phyloP scores from a whole-genome alignment of 2,113 vertebrate species.

The Channa maculata region DNA sequence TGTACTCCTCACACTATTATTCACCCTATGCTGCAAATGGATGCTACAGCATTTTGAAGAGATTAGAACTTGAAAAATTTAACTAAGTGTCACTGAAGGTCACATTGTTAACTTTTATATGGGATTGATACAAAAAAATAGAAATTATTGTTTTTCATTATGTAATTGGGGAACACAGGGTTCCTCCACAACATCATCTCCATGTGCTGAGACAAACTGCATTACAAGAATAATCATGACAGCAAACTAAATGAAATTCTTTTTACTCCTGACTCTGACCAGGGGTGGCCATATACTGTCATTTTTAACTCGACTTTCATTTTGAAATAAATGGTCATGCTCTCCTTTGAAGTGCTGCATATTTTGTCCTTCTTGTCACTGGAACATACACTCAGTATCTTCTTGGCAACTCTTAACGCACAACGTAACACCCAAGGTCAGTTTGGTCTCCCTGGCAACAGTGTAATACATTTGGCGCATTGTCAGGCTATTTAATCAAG shows the following conservation, averaged over 20 bases:
- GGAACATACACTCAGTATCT: conserved; percentile 49
- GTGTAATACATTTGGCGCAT: conserved; percentile 74
- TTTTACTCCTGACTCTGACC: conserved; percentile 1
- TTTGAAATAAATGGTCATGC: conserved; percentile 51
- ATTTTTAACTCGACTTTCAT: conserved; percentile 20
- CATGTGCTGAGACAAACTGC: not conserved
- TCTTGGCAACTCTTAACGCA: conserved; percentile 68
- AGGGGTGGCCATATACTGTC: conserved; percentile 33
- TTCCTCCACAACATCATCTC: not conserved
- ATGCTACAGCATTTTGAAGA: conserved; percentile 47
- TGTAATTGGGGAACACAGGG: not conserved
- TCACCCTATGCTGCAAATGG: conserved; percentile 49
- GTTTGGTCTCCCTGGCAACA: conserved; percentile 79
- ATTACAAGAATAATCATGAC: conserved; percentile 15
- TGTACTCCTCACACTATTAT: conserved; percentile 68
- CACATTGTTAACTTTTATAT: conserved; percentile 15
- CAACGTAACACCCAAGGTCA: conserved; percentile 75
- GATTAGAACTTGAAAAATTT: conserved; percentile 36
- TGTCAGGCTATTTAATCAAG: conserved; percentile 80
- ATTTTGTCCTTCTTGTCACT: conserved; percentile 58
- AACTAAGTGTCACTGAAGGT: conserved; percentile 22
- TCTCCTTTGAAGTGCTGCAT: conserved; percentile 65
- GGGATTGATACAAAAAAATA: conserved; percentile 1
- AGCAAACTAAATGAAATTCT: conserved; percentile 17
- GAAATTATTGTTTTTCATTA: not conserved